These are phyloP conservation scores for Hephaestus fuliginosus DNA, from an alignment of 2,797 vertebrate species.

Conservation along the genomic window DNA sequence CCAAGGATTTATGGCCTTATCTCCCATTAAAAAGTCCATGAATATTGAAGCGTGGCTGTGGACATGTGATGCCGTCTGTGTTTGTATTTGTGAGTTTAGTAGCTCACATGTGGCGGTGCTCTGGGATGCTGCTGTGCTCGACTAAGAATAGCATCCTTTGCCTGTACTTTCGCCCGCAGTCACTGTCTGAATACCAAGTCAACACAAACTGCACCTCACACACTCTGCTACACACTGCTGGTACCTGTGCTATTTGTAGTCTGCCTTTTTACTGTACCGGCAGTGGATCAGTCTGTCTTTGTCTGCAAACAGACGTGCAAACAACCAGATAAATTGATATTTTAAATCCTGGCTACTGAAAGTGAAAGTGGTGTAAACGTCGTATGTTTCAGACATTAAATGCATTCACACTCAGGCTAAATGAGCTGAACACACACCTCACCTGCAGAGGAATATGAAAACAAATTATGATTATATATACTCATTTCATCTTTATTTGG, in stretches of 20 bases:
- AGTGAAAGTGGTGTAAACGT: too few relatives aligned
- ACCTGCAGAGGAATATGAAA: too few relatives aligned
- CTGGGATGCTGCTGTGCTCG: constrained; percentile 54
- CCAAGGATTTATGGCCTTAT: background rate
- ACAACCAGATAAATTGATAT: too few relatives aligned
- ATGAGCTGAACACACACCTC: too few relatives aligned
- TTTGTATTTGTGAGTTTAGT: constrained; percentile 29
- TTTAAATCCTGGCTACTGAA: too few relatives aligned
- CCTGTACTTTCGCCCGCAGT: constrained; percentile 69
- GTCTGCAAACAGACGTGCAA: too few relatives aligned
- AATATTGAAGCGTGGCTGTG: background rate
- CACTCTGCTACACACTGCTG: constrained; percentile 24
- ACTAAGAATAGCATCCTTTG: constrained; percentile 72
- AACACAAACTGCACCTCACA: constrained; percentile 40
- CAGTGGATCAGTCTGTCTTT: background rate
- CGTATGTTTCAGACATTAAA: too few relatives aligned
- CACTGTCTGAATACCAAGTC: constrained; percentile 63
- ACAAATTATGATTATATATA: too few relatives aligned
- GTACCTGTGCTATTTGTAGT: constrained; percentile 42
- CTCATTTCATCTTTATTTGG: too few relatives aligned
- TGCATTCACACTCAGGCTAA: too few relatives aligned
- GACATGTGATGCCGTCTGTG: constrained; percentile 14
- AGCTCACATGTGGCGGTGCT: constrained; percentile 22
- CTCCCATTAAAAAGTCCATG: background rate
- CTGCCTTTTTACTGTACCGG: constrained; percentile 8